A percentile compares a stretch with the other conserved stretches of the same genome.
Conservation (phyloP, 2,797 vertebrate genomes). For the Halcyon chelicuti region DNA sequence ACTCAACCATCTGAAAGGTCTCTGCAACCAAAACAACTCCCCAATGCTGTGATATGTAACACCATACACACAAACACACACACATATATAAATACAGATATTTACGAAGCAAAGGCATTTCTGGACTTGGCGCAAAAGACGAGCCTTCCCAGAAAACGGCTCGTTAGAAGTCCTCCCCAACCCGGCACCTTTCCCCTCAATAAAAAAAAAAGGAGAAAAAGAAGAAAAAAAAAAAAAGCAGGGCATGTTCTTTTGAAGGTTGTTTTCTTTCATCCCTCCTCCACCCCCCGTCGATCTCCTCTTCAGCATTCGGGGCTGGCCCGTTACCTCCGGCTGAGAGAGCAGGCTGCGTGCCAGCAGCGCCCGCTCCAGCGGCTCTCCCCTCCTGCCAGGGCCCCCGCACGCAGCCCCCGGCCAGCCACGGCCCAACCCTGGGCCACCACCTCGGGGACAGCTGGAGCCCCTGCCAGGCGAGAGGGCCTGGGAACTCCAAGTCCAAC, state of each 20-base stretch:
- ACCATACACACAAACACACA: accelerated
- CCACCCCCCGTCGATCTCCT: background rate
- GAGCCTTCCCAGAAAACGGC: background rate
- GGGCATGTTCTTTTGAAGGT: slow-evolving; percentile 18
- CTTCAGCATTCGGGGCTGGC: background rate
- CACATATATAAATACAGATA: background rate
- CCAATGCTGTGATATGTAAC: too few relatives aligned
- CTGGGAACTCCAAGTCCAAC: background rate
- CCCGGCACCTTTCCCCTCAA: background rate
- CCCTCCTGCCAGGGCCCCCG: background rate
- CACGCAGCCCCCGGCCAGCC: background rate
- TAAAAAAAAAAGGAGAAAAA: background rate
- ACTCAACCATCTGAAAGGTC: too few relatives aligned
- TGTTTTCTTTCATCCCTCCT: slow-evolving; percentile 25
- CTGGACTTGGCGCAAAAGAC: background rate
- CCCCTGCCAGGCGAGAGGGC: background rate
- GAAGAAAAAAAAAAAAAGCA: background rate
- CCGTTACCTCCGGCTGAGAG: background rate
- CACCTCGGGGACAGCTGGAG: background rate
- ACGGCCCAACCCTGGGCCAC: background rate
- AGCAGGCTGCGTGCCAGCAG: background rate
- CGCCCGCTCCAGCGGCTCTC: background rate
- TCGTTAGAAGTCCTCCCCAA: slow-evolving; percentile 27
- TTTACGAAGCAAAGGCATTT: background rate
- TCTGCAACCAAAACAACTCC: too few relatives aligned